These are phyloP conservation scores for Physocephala rufipes DNA, from an alignment of 2,888 invertebrate species.

Conservation along the genomic window DNA sequence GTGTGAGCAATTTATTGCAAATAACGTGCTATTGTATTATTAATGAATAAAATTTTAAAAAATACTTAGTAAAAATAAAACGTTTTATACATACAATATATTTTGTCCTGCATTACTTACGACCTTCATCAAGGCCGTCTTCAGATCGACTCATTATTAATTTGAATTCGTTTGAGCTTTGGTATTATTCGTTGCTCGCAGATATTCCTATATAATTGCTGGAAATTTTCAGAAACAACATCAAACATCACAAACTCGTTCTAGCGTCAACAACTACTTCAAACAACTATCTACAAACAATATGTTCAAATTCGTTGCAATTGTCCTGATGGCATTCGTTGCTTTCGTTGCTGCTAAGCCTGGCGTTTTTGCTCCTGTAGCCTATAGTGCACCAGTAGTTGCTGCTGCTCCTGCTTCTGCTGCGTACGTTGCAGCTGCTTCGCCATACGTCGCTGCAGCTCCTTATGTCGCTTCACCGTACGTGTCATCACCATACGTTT, in stretches of 20 bases:
- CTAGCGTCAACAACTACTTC: not conserved
- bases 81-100: not conserved
- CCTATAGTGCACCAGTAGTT: conserved; percentile 55
- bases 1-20: not conserved
- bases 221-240: not conserved
- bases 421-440: conserved; percentile 45
- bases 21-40: not conserved
- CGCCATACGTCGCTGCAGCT: conserved; percentile 34
- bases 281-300: conserved; percentile 42
- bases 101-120: not conserved
- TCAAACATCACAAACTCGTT: not conserved
- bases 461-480: conserved; percentile 61
- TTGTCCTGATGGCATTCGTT: conserved; percentile 56
- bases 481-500: conserved; percentile 48
- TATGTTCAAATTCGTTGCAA: conserved; percentile 51
- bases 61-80: no score
- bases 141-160: not conserved
- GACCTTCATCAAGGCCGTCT: conserved; percentile 18
- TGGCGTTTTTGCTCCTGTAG: conserved; percentile 58
- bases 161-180: not conserved
- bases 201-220: conserved; percentile 16
- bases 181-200: not conserved
- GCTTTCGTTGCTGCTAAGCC: conserved; percentile 60
- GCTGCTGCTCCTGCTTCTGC: conserved; percentile 67
- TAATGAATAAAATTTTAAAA: no score